These are phyloP conservation scores for Serilophus lunatus DNA, from an alignment of 2,113 vertebrate genomes.

Conservation along the genomic window DNA sequence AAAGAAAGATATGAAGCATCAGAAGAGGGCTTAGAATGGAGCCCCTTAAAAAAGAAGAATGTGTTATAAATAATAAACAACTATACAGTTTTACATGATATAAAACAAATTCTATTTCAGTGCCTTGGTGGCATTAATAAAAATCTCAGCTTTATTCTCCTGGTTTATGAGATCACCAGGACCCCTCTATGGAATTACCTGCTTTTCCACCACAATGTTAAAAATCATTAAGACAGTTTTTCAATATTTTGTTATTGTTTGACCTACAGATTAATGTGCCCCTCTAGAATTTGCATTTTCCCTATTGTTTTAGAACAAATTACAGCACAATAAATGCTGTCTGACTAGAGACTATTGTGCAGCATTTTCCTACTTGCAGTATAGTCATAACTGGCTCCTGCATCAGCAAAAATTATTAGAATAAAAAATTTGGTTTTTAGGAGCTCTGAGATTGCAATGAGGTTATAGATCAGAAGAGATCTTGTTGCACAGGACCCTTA, in stretches of 20 bases:
- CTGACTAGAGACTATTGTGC: conserved; percentile 38
- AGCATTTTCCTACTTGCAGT: not conserved
- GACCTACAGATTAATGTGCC: conserved; percentile 73
- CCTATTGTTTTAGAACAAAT: conserved; percentile 68
- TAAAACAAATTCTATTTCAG: conserved; percentile 72
- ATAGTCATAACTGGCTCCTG: conserved; percentile 28
- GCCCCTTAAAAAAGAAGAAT: conserved; percentile 68
- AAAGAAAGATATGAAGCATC: conserved; percentile 61
- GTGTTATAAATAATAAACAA: conserved; percentile 69
- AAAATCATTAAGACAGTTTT: conserved; percentile 73
- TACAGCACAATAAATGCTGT: conserved; percentile 61
- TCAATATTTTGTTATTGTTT: conserved; percentile 75
- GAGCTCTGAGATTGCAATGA: conserved; percentile 17
- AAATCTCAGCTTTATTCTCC: conserved; percentile 59
- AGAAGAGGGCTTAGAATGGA: conserved; percentile 56
- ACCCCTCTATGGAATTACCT: conserved; percentile 51
- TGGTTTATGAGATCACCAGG: conserved; percentile 60
- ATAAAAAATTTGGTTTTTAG: not conserved
- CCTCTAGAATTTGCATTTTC: conserved; percentile 70
- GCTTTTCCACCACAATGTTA: conserved; percentile 46
- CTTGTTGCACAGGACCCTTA: conserved; percentile 29
- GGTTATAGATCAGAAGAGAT: not conserved
- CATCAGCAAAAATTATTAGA: conserved; percentile 34
- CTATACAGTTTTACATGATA: conserved; percentile 61
- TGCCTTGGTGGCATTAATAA: conserved; percentile 68